Evolutionary conservation across 2,113 vertebrate species (phyloP).

Genomic region (Bothrops jararaca): DNA sequence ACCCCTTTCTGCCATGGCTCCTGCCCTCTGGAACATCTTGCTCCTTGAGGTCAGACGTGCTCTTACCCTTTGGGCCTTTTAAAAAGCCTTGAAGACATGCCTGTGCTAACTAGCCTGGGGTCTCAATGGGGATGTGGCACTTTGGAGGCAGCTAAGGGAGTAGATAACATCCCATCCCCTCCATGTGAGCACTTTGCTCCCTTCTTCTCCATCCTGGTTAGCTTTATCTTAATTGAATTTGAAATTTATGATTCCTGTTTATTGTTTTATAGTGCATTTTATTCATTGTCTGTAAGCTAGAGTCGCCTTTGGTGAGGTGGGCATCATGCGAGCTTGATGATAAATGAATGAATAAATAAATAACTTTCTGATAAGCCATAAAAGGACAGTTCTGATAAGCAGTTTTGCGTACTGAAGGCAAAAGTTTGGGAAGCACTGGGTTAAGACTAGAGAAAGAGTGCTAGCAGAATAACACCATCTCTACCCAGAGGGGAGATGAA

Average conservation of each 20-base stretch:
- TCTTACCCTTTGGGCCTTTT: not conserved
- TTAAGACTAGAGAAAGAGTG: constrained; percentile 11
- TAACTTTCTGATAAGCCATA: not conserved
- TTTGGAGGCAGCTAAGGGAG: not conserved
- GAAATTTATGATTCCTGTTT: not conserved
- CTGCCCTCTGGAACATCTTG: not conserved
- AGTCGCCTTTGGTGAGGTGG: not conserved
- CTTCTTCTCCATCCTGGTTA: not conserved
- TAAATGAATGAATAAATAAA: not conserved
- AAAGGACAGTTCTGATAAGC: not conserved
- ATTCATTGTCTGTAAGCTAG: not conserved
- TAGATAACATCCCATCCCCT: not conserved
- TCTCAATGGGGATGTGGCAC: not conserved
- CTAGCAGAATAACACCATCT: constrained; percentile 18
- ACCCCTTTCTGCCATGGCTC: not conserved
- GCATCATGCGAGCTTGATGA: not conserved
- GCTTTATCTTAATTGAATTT: not conserved
- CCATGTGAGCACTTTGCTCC: not conserved
- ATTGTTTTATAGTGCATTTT: not conserved
- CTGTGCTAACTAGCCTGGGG: not conserved
- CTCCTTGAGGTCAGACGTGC: not conserved
- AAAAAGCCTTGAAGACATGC: not conserved
- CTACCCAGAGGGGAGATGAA: constrained; percentile 33
- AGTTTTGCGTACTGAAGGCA: not conserved
- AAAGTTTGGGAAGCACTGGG: not conserved